Evolutionary conservation across 2,888 invertebrate species (phyloP).

Genomic region (Lacanobia oleracea): DNA sequence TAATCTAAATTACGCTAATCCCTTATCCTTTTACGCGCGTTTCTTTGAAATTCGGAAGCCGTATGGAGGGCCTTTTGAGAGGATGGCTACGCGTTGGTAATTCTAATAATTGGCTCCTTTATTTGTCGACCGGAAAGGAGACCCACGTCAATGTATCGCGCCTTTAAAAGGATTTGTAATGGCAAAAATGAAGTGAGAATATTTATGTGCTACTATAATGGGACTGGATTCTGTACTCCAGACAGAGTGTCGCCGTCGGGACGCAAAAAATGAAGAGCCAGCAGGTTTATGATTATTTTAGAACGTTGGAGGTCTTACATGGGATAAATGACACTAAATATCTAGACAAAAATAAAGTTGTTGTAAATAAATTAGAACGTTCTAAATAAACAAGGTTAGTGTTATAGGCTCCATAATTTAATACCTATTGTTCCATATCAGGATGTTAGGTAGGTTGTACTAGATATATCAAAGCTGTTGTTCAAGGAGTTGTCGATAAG

Average conservation of each 20-base stretch:
- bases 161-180: constrained; percentile 86
- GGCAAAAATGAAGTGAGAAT: constrained; percentile 81
- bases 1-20: constrained; percentile 84
- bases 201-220: constrained; percentile 76
- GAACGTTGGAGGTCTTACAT: constrained; percentile 69
- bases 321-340: constrained; percentile 37
- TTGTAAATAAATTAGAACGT: constrained; percentile 1
- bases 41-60: constrained; percentile 89
- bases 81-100: constrained; percentile 75
- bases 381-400: not conserved
- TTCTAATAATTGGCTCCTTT: constrained; percentile 88
- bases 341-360: constrained; percentile 4
- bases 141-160: constrained; percentile 84
- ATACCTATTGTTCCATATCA: constrained; percentile 41
- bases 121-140: constrained; percentile 86
- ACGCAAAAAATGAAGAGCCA: constrained; percentile 57
- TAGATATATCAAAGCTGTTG: constrained; percentile 60
- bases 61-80: constrained; percentile 79
- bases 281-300: constrained; percentile 56
- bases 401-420: constrained; percentile 4
- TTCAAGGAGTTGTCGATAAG: constrained; percentile 71
- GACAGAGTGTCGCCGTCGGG: constrained; percentile 84
- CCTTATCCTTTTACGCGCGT: constrained; percentile 75
- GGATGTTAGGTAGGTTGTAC: constrained; percentile 76
- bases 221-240: constrained; percentile 73